phyloP scores from a whole-genome alignment of 2,888 invertebrate genomes.

The Flabesymbios commensalis region DNA sequence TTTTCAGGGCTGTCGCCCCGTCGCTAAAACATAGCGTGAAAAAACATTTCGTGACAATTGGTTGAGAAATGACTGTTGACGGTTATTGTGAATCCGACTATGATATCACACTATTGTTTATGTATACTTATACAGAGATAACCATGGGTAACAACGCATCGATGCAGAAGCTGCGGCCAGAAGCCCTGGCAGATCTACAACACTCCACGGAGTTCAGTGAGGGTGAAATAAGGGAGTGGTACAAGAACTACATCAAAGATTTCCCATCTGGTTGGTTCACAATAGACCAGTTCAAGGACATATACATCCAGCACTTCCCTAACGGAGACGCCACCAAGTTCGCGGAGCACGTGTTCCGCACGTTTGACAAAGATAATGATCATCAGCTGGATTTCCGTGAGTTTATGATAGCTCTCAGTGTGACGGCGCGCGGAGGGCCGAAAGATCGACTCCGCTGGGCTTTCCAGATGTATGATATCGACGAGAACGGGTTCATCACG shows the following conservation, averaged over 20 bases:
- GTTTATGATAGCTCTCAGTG: constrained; percentile 94
- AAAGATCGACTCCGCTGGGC: constrained; percentile 99
- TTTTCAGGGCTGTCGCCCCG: too few relatives aligned
- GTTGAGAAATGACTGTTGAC: too few relatives aligned
- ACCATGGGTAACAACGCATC: constrained; percentile 16
- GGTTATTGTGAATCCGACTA: too few relatives aligned
- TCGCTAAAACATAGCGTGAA: too few relatives aligned
- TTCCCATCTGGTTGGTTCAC: constrained; percentile 95
- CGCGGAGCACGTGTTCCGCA: constrained; percentile 93
- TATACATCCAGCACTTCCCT: constrained; percentile 87
- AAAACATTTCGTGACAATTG: too few relatives aligned
- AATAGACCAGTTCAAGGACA: constrained; percentile 98
- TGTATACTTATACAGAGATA: too few relatives aligned
- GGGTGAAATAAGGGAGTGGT: constrained; percentile 98
- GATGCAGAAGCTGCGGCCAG: constrained; percentile 84
- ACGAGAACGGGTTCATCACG: constrained; percentile 97
- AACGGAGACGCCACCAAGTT: constrained; percentile 91
- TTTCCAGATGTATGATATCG: constrained; percentile 98
- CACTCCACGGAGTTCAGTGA: constrained; percentile 98
- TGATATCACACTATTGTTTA: too few relatives aligned
- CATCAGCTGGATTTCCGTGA: constrained; percentile 98
- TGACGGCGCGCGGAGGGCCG: constrained; percentile 94
- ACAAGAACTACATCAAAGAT: constrained; percentile 96
- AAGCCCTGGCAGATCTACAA: constrained; percentile 93
- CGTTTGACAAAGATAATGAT: constrained; percentile 89